Conservation (phyloP, 2,797 vertebrate species). For the Malurus leucopterus region DNA sequence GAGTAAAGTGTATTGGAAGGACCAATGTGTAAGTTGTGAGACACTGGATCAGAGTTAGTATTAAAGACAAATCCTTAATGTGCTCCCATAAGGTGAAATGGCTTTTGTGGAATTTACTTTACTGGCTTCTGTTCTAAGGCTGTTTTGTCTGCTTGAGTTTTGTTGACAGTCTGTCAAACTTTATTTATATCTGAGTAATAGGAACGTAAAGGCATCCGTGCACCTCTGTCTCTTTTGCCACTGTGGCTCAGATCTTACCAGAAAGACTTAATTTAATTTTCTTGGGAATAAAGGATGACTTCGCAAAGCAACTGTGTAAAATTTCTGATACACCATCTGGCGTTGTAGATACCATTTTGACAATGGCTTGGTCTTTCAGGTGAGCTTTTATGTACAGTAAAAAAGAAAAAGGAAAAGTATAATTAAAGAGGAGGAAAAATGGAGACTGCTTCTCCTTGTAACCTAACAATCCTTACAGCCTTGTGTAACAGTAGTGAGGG, state of each 20-base stretch:
- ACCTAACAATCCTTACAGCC: neutral
- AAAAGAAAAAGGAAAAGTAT: neutral
- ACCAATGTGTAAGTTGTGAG: neutral
- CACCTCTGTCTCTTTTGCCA: neutral
- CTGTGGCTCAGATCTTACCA: neutral
- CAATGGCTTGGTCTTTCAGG: constrained; percentile 12
- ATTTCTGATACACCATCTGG: neutral
- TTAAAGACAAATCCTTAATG: neutral
- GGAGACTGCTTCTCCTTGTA: neutral
- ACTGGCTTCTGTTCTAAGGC: neutral
- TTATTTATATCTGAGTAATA: neutral
- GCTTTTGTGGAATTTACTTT: neutral
- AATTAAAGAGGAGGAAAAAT: constrained; percentile 8
- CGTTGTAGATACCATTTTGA: neutral
- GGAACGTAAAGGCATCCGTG: neutral
- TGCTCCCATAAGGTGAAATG: neutral
- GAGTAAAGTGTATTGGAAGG: neutral
- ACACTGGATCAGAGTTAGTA: neutral
- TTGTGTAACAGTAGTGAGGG: neutral
- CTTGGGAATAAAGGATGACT: constrained; percentile 25
- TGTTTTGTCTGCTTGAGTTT: neutral
- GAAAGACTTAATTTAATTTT: constrained; percentile 41
- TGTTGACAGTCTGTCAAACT: neutral
- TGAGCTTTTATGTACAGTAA: neutral
- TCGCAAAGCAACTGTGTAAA: neutral